These are phyloP conservation scores for Drosophila pegasa DNA, from an alignment of 2,888 invertebrate species.

Conservation along the genomic window DNA sequence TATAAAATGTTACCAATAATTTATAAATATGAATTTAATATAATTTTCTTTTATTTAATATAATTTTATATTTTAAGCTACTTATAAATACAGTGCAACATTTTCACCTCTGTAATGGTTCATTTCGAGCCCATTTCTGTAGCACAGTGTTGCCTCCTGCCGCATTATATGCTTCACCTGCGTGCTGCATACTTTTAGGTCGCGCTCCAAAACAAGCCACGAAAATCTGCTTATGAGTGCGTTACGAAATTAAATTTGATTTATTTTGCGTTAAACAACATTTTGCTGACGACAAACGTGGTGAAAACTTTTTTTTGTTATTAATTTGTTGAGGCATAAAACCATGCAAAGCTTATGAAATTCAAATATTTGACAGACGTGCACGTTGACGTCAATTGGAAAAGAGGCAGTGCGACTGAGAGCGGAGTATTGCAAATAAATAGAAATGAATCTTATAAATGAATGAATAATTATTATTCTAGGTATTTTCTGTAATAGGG, in stretches of 20 bases:
- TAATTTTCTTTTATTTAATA: too few species aligned
- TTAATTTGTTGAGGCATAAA: conserved; percentile 16
- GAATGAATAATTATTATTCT: too few species aligned
- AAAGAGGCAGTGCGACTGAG: neutral
- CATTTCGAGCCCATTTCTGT: conserved; percentile 4
- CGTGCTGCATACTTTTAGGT: conserved; percentile 58
- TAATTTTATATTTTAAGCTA: neutral
- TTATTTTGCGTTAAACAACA: conserved; percentile 46
- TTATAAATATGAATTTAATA: too few species aligned
- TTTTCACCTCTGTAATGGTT: neutral
- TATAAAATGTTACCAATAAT: too few species aligned
- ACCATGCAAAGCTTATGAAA: neutral
- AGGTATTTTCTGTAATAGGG: neutral
- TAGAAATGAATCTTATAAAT: neutral
- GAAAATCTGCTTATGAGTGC: conserved; percentile 37
- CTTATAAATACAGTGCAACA: neutral
- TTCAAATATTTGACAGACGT: neutral
- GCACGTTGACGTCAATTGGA: conserved; percentile 19
- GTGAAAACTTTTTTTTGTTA: conserved; percentile 6
- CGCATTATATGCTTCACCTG: neutral
- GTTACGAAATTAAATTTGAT: conserved; percentile 56
- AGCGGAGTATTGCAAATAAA: neutral
- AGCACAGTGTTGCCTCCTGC: conserved; percentile 18
- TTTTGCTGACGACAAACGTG: conserved; percentile 19
- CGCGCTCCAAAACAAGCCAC: neutral